phyloP scores from a whole-genome alignment of 2,797 vertebrate species.

The Epinephelus awoara region DNA sequence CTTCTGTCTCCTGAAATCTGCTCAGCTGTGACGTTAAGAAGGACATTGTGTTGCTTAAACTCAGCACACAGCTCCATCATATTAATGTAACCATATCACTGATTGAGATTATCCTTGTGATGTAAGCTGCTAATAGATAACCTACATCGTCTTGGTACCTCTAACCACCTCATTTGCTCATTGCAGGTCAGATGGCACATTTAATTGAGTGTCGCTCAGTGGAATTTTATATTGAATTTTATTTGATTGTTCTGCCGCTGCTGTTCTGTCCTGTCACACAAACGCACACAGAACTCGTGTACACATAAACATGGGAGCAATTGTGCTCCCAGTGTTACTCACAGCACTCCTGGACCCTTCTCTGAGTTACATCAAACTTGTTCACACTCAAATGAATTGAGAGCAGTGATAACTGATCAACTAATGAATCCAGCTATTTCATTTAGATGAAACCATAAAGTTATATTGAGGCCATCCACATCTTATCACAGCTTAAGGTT shows the following conservation, averaged over 20 bases:
- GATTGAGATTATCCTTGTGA: constrained; percentile 20
- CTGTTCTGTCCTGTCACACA: constrained; percentile 14
- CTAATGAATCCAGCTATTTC: constrained; percentile 13
- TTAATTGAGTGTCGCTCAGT: constrained; percentile 3
- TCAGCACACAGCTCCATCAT: constrained; percentile 26
- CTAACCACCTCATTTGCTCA: constrained; percentile 6
- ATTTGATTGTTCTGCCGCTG: constrained; percentile 10
- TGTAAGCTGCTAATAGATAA: constrained; percentile 7
- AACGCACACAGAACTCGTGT: background rate
- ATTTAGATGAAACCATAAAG: constrained; percentile 38
- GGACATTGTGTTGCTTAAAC: constrained; percentile 12
- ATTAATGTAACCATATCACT: constrained; percentile 2
- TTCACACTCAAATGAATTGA: constrained; percentile 12
- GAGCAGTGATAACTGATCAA: background rate
- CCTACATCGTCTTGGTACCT: background rate
- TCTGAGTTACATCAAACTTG: background rate
- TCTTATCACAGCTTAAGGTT: constrained; percentile 35
- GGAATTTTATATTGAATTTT: constrained; percentile 53
- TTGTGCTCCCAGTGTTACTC: background rate
- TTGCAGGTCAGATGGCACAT: constrained; percentile 1
- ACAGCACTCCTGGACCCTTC: background rate
- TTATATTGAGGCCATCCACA: constrained; percentile 30
- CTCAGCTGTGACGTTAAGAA: constrained; percentile 1
- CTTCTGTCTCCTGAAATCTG: background rate
- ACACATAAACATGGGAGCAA: background rate